Base-by-base conservation (phyloP, 2,888 invertebrate species). In the Netelia melanura region DNA sequence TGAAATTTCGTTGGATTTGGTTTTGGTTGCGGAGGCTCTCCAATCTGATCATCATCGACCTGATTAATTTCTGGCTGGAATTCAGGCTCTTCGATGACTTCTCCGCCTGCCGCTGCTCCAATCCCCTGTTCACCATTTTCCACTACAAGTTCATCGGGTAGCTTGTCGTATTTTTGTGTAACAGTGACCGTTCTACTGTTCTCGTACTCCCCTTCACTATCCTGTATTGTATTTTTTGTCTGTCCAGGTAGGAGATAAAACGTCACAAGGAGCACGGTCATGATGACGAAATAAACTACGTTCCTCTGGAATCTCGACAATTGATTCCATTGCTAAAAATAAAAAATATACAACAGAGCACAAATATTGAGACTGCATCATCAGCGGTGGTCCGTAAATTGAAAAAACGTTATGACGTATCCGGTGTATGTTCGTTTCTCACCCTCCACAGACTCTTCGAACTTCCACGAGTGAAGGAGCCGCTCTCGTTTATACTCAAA, bases 231-330 rank as follows among this genome's bases (percentile, higher is more conserved):
- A 82, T 83, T 88, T 81, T 91, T 89, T 86, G 92, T 94, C 84
- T 94, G 93, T n/a, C 94, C 93, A 87, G 95, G 96, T 81, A 96
- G 92, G 89, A 96, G 94, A 89, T 96, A 95, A 88, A 96, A 93
- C 86, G 96, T 92, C 72, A 96, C 95, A 86, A 96, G 93, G 86
- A 95, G 93, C 85, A 96, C 91, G 68, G 96, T 94, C 83, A 95
- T 92, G 84, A 96, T 87, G 82, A 95, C 91, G 89, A 97, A 96
- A 90, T 97, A 96, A 72, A 97, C 95, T 88, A 97, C 94, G 90
- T 97, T 97, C 87, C 97, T 95, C 93, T 98, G 98, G 91, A 98
- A 96, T 89, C 98, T 95, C 21, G 98, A 98, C 80, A 98, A 94
- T 89, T 97, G 97, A 93, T 98, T 98, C 98, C 98, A 98, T 94